phyloP scores from a whole-genome alignment of 2,797 vertebrate genomes.

The Myioborus melanocephalus region DNA sequence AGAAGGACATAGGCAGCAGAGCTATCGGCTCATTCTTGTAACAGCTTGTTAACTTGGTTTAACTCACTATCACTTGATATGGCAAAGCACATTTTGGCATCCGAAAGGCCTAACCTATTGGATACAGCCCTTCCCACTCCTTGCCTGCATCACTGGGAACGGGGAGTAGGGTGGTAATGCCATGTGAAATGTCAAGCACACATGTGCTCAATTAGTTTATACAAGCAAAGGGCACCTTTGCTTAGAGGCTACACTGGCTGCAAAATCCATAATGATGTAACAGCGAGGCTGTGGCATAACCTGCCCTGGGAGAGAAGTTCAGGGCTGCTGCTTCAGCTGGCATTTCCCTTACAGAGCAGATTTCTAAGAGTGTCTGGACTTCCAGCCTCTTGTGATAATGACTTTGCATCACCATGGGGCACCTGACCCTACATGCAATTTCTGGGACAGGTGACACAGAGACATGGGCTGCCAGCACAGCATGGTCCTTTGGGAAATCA shows the following conservation, averaged over 20 bases:
- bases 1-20: not conserved
- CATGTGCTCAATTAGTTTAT: slow-evolving; percentile 1
- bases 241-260: not conserved
- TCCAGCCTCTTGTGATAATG: not conserved
- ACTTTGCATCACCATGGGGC: not conserved
- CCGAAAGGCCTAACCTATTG: not conserved
- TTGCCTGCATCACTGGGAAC: not conserved
- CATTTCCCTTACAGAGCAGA: not conserved
- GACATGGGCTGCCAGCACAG: not conserved
- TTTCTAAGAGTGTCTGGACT: not conserved
- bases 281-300: not conserved
- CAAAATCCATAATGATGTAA: not conserved
- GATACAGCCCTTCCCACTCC: not conserved
- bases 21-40: not conserved
- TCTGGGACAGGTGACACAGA: not conserved
- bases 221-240: slow-evolving; percentile 38
- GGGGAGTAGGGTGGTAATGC: not conserved
- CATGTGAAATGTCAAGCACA: slow-evolving; percentile 32
- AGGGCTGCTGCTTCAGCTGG: not conserved
- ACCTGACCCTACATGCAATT: not conserved
- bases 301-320: not conserved
- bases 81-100: not conserved
- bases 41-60: not conserved
- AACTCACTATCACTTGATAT: not conserved
- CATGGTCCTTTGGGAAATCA: not conserved